Percentiles rank a stretch among this genome's conserved stretches.
Conservation (phyloP, 2,797 vertebrate species). For the Trachurus trachurus region DNA sequence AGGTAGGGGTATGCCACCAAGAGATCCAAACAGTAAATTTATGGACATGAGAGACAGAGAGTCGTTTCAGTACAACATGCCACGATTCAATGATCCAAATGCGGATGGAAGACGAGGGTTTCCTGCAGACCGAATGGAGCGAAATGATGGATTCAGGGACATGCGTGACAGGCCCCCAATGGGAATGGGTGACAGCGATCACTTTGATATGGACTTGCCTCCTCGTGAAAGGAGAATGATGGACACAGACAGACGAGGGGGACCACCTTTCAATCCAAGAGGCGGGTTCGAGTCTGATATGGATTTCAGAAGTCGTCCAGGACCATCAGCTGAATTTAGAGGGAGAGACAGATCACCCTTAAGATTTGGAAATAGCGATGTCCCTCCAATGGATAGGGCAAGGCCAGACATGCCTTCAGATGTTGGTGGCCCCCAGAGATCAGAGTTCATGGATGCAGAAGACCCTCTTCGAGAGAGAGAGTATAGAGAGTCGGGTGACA, state of each 20-base stretch:
- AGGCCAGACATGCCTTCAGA: conserved; percentile 86
- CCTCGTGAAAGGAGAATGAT: conserved; percentile 78
- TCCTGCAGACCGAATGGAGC: conserved; percentile 76
- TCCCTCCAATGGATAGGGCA: conserved; percentile 84
- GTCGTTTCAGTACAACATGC: conserved; percentile 84
- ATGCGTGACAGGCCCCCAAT: conserved; percentile 87
- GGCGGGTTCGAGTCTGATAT: conserved; percentile 87
- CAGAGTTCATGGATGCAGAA: conserved; percentile 68
- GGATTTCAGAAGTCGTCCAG: conserved; percentile 92
- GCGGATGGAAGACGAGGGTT: conserved; percentile 84
- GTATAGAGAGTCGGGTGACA: conserved; percentile 72
- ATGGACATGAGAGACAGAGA: conserved; percentile 91
- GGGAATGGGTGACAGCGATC: conserved; percentile 71
- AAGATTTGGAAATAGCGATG: conserved; percentile 90
- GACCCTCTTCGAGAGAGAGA: conserved; percentile 67
- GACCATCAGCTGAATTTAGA: conserved; percentile 87
- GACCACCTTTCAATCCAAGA: conserved; percentile 79
- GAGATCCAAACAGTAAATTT: conserved; percentile 86
- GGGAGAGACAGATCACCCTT: conserved; percentile 90
- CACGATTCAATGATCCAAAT: conserved; percentile 82
- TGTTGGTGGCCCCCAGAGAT: conserved; percentile 84
- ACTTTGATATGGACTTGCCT: conserved; percentile 80
- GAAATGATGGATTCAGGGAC: conserved; percentile 85
- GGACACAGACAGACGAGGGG: conserved; percentile 83
- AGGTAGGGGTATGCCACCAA: conserved; percentile 88